Base-by-base conservation (phyloP, 2,113 vertebrate species). In the Aythya baeri region DNA sequence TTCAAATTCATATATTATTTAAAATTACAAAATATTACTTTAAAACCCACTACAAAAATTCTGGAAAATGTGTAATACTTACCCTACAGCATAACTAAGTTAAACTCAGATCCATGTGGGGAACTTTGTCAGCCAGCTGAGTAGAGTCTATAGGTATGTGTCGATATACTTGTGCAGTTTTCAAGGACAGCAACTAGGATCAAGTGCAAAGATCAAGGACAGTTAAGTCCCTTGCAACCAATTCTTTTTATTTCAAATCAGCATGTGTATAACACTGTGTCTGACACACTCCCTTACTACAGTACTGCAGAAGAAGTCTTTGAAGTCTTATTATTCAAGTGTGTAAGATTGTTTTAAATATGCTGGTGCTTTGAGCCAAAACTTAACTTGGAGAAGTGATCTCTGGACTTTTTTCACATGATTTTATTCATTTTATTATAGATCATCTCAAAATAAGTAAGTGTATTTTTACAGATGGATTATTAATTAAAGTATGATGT, bases 1-100 rank as follows among this genome's bases (percentile, higher is more conserved):
- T 70, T 80, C 71, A 94, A 86, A 89, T 31, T 94, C 63, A 62
- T 34, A 49, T 73, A 65, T 88, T 95, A 83, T 83, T 95, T 91
- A 72, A 50, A 93, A 92, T 91, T 71, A 77, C 34, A 93, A 88
- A 87, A 92, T 72, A 79, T 78, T 86, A 50, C 59, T 83, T 94
- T 70, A 80, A 96, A 96, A 71, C 15, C 75, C 52, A 59, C 54
- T 83, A 63, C 11, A 82, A 59, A 68, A 67, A 58, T 95, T 95
- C 58, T 76, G 74, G 43, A 82, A 92, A 86, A 78, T 55, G 29
- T 66, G 11, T 29, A 43, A 49, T 66, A 92, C 44, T 84, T 91
- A n/a, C 36, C 55, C 50, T 88, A 43, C 17, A 86, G 54, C 29
- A 91, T 52, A 88, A 65, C 57, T 29, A 36, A 75, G 61, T 18